Evolutionary conservation across 2,797 vertebrate species (phyloP).

Genomic region (Enteromius unitaeniatus): DNA sequence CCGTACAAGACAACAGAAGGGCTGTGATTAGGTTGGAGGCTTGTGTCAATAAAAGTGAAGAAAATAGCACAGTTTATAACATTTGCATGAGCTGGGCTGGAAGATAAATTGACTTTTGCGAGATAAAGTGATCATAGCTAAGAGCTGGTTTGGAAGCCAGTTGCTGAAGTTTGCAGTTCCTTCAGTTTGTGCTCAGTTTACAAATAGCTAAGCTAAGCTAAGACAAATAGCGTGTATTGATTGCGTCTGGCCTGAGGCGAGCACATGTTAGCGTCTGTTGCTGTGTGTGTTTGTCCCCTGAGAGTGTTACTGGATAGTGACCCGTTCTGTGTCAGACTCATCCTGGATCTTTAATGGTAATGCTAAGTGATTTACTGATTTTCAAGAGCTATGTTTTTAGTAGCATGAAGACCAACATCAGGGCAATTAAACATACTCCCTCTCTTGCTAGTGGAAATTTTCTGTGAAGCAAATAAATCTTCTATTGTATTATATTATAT

Average conservation of each 20-base stretch:
- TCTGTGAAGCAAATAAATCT: neutral
- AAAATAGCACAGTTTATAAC: neutral
- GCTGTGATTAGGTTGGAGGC: neutral
- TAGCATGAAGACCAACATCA: neutral
- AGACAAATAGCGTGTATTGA: slow-evolving; percentile 42
- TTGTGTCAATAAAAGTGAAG: neutral
- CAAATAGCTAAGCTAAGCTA: slow-evolving; percentile 11
- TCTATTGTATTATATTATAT: neutral
- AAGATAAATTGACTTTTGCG: neutral
- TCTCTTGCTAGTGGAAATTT: neutral
- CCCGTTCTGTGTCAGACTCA: slow-evolving; percentile 1
- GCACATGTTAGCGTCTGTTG: neutral
- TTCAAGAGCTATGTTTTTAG: neutral
- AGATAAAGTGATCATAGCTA: neutral
- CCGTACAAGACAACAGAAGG: neutral
- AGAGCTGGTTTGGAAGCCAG: slow-evolving; percentile 9
- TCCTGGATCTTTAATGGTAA: slow-evolving; percentile 1
- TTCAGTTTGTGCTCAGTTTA: slow-evolving; percentile 15
- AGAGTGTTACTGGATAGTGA: slow-evolving; percentile 10
- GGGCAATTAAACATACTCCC: neutral
- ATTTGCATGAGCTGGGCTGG: slow-evolving; percentile 23
- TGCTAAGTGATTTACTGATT: neutral
- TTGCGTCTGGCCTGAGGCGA: slow-evolving; percentile 11
- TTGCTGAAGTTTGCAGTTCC: neutral
- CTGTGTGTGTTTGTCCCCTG: neutral